Conservation (phyloP, 2,113 vertebrate species). For the Pituophis catenifer region DNA sequence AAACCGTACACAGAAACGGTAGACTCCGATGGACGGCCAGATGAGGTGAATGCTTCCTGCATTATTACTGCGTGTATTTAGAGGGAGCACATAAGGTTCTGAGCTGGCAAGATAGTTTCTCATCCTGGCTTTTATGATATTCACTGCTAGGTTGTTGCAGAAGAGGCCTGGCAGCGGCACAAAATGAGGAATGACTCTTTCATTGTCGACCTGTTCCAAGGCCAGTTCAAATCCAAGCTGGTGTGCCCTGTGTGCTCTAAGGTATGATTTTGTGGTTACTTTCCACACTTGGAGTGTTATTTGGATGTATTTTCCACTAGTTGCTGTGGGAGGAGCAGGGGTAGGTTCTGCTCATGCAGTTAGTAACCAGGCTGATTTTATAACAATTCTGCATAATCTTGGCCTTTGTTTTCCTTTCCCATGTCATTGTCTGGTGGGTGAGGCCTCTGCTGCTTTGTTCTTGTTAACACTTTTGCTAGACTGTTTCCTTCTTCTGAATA, state of each 20-base stretch:
- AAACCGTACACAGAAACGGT: conserved; percentile 97
- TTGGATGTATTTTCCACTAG: background rate
- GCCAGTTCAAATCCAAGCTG: conserved; percentile 98
- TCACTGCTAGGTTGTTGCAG: conserved; percentile 85
- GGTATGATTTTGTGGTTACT: conserved; percentile 67
- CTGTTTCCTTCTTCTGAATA: background rate
- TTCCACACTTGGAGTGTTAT: background rate
- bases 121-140: background rate
- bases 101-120: conserved; percentile 8
- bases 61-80: background rate
- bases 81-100: too few relatives aligned
- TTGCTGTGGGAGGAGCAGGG: background rate
- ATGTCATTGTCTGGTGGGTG: background rate
- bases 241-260: conserved; percentile 96
- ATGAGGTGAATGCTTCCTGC: conserved; percentile 76
- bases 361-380: background rate
- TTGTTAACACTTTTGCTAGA: background rate
- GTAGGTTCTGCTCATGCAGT: background rate
- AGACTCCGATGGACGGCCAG: conserved; percentile 91
- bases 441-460: background rate
- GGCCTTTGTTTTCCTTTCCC: background rate
- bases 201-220: conserved; percentile 97
- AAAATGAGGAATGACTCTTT: conserved; percentile 99
- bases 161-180: conserved; percentile 97
- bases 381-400: background rate